Conservation (phyloP, 2,797 vertebrate genomes). For the Falco naumanni region DNA sequence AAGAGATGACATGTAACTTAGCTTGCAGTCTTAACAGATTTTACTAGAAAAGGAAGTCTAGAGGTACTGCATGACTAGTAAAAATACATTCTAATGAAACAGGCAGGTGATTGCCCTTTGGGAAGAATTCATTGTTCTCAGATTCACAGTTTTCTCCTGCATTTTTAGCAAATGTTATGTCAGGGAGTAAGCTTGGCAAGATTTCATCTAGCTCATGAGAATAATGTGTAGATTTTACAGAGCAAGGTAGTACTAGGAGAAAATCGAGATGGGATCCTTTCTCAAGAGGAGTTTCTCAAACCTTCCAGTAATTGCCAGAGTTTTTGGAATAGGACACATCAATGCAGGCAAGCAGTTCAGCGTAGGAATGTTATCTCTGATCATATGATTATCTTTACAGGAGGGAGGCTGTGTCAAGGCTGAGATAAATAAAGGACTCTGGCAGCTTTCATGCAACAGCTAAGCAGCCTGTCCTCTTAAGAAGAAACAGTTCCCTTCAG, state of each 20-base stretch:
- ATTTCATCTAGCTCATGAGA: neutral
- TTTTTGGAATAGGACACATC: neutral
- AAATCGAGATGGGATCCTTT: neutral
- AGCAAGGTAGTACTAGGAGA: neutral
- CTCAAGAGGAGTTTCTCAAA: neutral
- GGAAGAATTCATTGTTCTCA: neutral
- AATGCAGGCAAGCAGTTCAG: neutral
- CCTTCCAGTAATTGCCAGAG: neutral
- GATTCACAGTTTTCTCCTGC: neutral
- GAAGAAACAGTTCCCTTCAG: slow-evolving; percentile 23
- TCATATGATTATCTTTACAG: neutral
- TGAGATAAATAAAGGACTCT: slow-evolving; percentile 15
- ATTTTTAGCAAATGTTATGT: neutral
- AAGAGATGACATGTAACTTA: neutral
- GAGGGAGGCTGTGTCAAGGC: slow-evolving; percentile 2
- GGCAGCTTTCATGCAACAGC: slow-evolving; percentile 28
- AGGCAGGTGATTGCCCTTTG: neutral
- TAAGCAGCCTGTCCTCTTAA: slow-evolving; percentile 9
- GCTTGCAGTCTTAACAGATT: neutral
- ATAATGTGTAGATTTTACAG: neutral
- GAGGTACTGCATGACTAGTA: neutral
- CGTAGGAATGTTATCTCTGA: neutral
- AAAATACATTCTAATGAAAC: neutral
- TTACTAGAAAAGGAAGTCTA: neutral
- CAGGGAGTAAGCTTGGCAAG: neutral